Percentiles rank a stretch among this genome's conserved stretches.
phyloP scores from a whole-genome alignment of 2,113 vertebrate species.

The Apteryx mantelli region DNA sequence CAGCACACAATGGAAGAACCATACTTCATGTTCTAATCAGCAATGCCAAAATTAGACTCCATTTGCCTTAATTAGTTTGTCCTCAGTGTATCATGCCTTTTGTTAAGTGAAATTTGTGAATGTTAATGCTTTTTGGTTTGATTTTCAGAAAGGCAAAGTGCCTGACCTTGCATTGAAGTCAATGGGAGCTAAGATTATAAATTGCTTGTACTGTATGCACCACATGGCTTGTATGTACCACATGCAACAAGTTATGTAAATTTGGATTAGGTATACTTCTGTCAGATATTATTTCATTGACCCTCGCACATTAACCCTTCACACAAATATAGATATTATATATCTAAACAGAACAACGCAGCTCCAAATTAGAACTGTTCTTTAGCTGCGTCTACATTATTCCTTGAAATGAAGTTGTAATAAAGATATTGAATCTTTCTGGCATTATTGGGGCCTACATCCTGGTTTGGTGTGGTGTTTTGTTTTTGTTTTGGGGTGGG shows the following conservation, averaged over 20 bases:
- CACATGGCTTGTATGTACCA: neutral
- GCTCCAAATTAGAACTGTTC: neutral
- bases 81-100: neutral
- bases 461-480: neutral
- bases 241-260: neutral
- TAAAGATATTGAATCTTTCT: neutral
- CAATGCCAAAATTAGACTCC: neutral
- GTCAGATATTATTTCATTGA: neutral
- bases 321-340: neutral
- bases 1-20: neutral
- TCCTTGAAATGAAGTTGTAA: neutral
- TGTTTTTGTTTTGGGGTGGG: neutral
- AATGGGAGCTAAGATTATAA: neutral
- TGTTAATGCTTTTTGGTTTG: neutral
- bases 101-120: neutral
- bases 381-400: neutral
- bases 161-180: neutral
- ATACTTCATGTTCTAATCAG: neutral
- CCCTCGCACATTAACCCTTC: neutral
- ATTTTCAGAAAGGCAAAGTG: neutral
- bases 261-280: neutral
- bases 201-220: neutral
- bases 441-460: neutral
- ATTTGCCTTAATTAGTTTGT: neutral
- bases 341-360: fast-evolving